Conservation (phyloP, 2,797 vertebrate species). For the Esox lucius region DNA sequence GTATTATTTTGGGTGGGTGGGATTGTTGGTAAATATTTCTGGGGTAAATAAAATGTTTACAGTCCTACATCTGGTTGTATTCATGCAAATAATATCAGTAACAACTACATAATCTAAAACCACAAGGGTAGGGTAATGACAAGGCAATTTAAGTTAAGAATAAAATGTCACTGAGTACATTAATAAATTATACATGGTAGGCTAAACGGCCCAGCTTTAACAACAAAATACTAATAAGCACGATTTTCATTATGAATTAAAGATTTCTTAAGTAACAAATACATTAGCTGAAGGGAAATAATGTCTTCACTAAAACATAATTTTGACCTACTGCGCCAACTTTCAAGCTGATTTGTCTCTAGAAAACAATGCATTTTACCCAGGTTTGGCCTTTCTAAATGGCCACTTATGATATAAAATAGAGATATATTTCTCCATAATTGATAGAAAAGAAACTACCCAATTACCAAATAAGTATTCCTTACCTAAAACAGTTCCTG, state of each 20-base stretch:
- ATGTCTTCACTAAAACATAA: constrained; percentile 6
- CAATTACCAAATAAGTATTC: not conserved
- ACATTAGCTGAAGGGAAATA: not conserved
- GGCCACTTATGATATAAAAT: not conserved
- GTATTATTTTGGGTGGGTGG: no score
- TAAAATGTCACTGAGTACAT: no score
- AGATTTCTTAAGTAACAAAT: not conserved
- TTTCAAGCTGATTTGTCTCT: constrained; percentile 39
- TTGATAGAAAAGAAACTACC: not conserved
- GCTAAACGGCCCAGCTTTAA: not conserved
- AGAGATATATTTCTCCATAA: not conserved
- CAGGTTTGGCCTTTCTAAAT: not conserved
- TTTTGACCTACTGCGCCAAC: constrained; percentile 54
- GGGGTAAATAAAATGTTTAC: no score
- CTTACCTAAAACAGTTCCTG: not conserved
- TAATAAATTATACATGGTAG: no score
- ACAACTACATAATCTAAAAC: not conserved
- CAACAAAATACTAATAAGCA: not conserved
- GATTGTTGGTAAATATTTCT: no score
- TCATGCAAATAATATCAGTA: not conserved
- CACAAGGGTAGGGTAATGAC: not conserved
- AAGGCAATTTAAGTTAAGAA: no score
- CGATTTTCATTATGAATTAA: not conserved
- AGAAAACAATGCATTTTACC: constrained; percentile 52
- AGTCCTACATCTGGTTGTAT: not conserved